Evolutionary conservation across 1,140 invertebrate genomes (phyloP).

Genomic region (Drosophila azteca): DNA sequence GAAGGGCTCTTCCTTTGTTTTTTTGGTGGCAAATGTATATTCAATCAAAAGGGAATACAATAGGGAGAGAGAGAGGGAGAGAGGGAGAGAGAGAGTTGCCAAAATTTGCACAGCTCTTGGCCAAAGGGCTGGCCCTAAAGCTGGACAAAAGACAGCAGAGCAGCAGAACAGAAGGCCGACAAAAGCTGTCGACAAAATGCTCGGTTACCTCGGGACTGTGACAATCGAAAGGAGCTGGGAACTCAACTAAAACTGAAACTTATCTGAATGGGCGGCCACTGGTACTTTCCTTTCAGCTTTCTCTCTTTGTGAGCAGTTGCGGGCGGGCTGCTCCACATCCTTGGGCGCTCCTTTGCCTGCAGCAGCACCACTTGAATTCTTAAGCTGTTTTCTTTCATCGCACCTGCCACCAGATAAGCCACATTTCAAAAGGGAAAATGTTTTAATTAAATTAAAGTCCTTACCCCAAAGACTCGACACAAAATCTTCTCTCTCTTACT

Average conservation of each 20-base stretch:
- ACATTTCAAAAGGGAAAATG: conserved; percentile 26
- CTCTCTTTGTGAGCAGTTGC: background rate
- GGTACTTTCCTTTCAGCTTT: conserved; percentile 15
- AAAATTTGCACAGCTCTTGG: conserved; percentile 47
- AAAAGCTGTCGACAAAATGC: conserved; percentile 48
- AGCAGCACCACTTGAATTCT: conserved; percentile 32
- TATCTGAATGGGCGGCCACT: conserved; percentile 24
- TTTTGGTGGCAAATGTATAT: conserved; percentile 56
- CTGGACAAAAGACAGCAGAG: conserved; percentile 9
- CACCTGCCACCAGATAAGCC: conserved; percentile 8
- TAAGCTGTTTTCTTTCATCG: background rate
- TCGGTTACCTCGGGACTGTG: conserved; percentile 55
- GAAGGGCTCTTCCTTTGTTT: background rate
- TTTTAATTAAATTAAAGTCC: conserved; percentile 70
- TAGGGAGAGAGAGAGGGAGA: conserved; percentile 32
- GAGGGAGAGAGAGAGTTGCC: conserved; percentile 24
- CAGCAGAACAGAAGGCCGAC: conserved; percentile 11
- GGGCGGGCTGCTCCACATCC: background rate
- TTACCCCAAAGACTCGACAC: conserved; percentile 23
- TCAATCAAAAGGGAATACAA: conserved; percentile 57
- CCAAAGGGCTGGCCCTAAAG: conserved; percentile 14
- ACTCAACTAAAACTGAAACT: conserved; percentile 26
- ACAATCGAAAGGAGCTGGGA: conserved; percentile 24
- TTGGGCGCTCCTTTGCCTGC: conserved; percentile 5
- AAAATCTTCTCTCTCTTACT: background rate